Evolutionary conservation across 2,888 invertebrate genomes (phyloP).

Genomic region (Byasa hedistus): DNA sequence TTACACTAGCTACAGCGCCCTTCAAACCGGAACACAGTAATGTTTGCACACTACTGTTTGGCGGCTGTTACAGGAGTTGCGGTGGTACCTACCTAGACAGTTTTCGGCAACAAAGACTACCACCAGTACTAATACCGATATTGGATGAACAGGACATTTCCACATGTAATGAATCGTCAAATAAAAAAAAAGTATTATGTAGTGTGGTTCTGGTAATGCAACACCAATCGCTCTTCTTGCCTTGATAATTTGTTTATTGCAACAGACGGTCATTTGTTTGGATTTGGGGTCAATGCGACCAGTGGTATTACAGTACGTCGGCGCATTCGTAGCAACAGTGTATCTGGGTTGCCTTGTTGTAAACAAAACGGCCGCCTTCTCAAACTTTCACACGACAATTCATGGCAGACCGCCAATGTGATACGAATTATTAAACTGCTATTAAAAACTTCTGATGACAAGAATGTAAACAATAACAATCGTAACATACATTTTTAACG

Average conservation of each 20-base stretch:
- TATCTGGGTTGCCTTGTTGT: slow-evolving; percentile 58
- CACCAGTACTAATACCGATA: no score
- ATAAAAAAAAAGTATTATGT: background rate
- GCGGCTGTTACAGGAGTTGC: no score
- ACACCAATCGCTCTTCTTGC: background rate
- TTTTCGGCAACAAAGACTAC: no score
- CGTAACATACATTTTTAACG: background rate
- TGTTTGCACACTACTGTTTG: no score
- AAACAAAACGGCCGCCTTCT: slow-evolving; percentile 54
- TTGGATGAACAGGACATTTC: background rate
- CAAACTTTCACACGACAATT: slow-evolving; percentile 51
- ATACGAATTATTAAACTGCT: slow-evolving; percentile 28
- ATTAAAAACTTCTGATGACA: slow-evolving; percentile 7
- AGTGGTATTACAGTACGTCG: slow-evolving; percentile 25
- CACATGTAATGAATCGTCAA: background rate
- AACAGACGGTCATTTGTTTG: slow-evolving; percentile 16
- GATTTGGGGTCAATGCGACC: slow-evolving; percentile 32
- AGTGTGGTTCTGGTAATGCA: background rate
- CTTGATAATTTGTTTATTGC: slow-evolving; percentile 9
- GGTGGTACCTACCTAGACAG: no score
- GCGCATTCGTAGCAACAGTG: slow-evolving; percentile 32
- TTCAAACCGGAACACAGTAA: no score
- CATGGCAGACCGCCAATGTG: slow-evolving; percentile 46
- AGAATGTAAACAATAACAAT: slow-evolving; percentile 24
- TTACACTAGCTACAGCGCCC: no score